Base-by-base conservation (phyloP, 2,113 vertebrate genomes). In the Psittacara wagleri region DNA sequence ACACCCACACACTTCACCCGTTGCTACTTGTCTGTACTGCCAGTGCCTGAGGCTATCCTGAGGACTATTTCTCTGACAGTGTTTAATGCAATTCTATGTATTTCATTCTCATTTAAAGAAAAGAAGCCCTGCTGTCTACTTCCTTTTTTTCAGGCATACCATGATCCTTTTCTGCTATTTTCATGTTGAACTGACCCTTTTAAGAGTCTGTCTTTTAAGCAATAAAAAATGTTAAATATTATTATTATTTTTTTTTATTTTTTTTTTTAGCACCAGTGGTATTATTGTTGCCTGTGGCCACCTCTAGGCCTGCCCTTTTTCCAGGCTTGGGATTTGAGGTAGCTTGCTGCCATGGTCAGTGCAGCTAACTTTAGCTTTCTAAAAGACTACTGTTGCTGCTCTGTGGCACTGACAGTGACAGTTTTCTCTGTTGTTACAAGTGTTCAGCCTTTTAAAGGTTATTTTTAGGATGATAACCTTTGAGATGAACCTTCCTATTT, bases 401-500 rank as follows among this genome's bases (percentile, higher is more conserved):
- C 72, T 78, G 24, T 79, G 41, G 28, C 74, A 79, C 14, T 0
- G 1, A 20, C 43, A 82, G 31, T n/a, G 51, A 43, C 1, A 4
- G 10, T 68, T 83, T 88, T 55, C 28, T 77, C 25, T 63, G 27
- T 66, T 82, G 16, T 84, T 90, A 49, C 17, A 66, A 74, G 23
- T 48, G 10, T 69, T 86, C 73, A 75, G 35, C 18, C 31, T 80
- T 86, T 73, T 74, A 72, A 91, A 86, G 17, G 29, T 83, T 83
- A 79, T 91, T 96, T 95, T 95, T 78, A 83, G 73, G 63, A 63
- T 63, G 19, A 41, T 87, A 83, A 81, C 55, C 77, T 96, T 94
- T 92, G 64, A 86, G 78, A 61, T 37, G 23, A 96, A 88, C 81
- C 29, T 91, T 83, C 37, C 51, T 17, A 69, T 69, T 88, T 59